Base-by-base conservation (phyloP, 2,888 invertebrate genomes). In the Galerucella nymphaeae region DNA sequence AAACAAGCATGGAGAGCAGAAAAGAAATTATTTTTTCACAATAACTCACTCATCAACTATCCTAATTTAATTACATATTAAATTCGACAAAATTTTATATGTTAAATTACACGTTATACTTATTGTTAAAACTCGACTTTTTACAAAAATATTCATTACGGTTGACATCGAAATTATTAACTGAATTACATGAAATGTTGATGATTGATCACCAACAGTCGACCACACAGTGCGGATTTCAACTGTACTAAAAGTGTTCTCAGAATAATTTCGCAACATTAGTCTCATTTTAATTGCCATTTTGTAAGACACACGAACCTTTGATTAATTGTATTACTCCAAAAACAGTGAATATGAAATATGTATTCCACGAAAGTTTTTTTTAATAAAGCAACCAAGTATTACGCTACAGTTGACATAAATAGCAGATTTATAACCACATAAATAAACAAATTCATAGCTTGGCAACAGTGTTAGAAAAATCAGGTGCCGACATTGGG, bases 231-330 rank as follows among this genome's bases (percentile, higher is more conserved):
- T 53, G 53, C 11, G 20, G 61, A 45, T 62, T 61, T 68, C 61
- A 45, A 63, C 55, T 63, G 42, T 20, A 20, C 30, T 23, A 63
- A 69, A 70, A 70, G 38, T 61, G 50, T 61, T 61, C 67, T 18
- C 11, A 59, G 70, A 64, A 70, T 59, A 70, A 70, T 70, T 70
- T 70, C 70, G 41, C 57, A 64, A 70, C 63, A 70, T 70, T 63
- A 70, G 57, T 70, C 70, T 70, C 63, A 23, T 57, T 70, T 70
- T 70, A 70, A 70, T 70, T 70, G 63, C 70, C 20, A 48, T 70
- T 61, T 70, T 70, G 70, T 64, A 70, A 63, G 55, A 63, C 55
- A 63, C 55, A 69, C 38, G 57, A 62, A 30, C 38, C 6, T 62
- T 69, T 69, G 70, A 70, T 70, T 70, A 70, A 70, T 70, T 70